Conservation (phyloP, 2,797 vertebrate genomes). For the Dermochelys coriacea region DNA sequence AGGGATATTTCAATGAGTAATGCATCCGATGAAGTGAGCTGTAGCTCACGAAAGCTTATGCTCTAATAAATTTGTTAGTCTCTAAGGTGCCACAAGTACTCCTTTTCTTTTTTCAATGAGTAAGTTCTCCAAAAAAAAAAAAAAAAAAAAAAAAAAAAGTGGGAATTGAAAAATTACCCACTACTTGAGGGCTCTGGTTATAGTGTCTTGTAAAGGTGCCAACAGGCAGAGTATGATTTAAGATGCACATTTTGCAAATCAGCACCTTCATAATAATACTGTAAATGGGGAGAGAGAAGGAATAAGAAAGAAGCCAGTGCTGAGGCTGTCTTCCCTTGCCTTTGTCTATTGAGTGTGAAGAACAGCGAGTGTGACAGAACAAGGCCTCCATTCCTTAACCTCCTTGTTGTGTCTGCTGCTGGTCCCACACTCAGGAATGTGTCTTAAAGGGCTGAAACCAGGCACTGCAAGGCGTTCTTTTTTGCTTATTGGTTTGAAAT, state of each 20-base stretch:
- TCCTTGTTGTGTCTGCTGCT: neutral
- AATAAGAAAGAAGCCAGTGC: neutral
- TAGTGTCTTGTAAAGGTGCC: conserved; percentile 36
- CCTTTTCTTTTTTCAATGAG: neutral
- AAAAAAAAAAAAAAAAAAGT: neutral
- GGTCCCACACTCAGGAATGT: neutral
- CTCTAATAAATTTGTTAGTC: too few species aligned
- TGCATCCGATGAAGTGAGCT: too few species aligned
- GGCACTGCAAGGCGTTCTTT: neutral
- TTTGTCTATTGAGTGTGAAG: neutral
- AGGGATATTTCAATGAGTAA: neutral
- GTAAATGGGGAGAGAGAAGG: conserved; percentile 9
- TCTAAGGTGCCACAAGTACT: too few species aligned
- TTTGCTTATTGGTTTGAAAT: neutral
- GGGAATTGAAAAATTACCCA: conserved; percentile 17
- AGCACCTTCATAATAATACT: conserved; percentile 1
- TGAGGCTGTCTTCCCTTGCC: conserved; percentile 16
- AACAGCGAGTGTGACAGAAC: conserved; percentile 18
- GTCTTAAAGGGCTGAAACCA: neutral
- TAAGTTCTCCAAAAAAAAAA: neutral
- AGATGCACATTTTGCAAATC: conserved; percentile 51
- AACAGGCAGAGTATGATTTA: conserved; percentile 41
- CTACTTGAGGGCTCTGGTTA: neutral
- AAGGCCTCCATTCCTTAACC: neutral
- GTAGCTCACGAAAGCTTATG: too few species aligned